phyloP scores from a whole-genome alignment of 2,113 vertebrate genomes.

The Marcusenius ussheri region DNA sequence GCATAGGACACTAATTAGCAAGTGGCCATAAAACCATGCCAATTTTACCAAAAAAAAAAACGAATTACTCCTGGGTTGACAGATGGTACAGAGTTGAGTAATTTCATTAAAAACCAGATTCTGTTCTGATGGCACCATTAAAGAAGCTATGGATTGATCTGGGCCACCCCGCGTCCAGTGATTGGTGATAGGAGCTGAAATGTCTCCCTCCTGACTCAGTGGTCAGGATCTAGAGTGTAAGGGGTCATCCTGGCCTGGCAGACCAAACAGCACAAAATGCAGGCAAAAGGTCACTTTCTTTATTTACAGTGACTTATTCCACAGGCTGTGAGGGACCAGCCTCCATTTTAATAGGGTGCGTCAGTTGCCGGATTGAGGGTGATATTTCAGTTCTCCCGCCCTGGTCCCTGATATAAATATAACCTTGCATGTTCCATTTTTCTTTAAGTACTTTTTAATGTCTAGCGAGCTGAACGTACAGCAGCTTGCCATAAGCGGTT shows the following conservation, averaged over 20 bases:
- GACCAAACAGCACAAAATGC: background rate
- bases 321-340: background rate
- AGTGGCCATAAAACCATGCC: conserved; percentile 36
- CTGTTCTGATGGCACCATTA: conserved; percentile 31
- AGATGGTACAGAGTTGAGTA: conserved; percentile 34
- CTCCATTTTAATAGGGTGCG: background rate
- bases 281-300: background rate
- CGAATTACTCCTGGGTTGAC: conserved; percentile 40
- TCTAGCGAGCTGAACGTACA: background rate
- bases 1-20: conserved; percentile 42
- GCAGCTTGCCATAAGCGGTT: background rate
- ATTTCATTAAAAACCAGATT: conserved; percentile 29
- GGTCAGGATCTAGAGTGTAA: background rate
- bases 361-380: background rate
- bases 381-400: background rate
- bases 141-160: background rate
- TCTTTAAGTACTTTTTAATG: background rate
- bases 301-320: background rate
- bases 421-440: background rate
- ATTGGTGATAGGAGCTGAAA: background rate
- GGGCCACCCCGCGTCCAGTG: background rate
- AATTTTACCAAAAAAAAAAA: conserved; percentile 46
- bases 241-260: background rate
- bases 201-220: background rate
- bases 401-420: background rate